Percentiles rank a stretch among this genome's conserved stretches.
phyloP scores from a whole-genome alignment of 2,797 vertebrate genomes.

The Micropoecilia bifurca region DNA sequence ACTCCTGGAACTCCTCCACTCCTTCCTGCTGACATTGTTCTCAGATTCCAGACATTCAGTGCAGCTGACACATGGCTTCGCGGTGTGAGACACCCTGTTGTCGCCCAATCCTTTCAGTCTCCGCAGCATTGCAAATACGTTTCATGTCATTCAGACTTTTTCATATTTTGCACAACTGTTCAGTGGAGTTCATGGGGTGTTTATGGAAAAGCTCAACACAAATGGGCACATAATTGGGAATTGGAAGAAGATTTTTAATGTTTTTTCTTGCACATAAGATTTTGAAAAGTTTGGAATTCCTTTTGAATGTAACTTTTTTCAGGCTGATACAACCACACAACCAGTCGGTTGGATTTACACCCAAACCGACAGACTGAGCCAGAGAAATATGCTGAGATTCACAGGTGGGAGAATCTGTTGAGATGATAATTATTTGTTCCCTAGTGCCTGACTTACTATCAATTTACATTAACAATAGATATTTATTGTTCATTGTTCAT shows the following conservation, averaged over 20 bases:
- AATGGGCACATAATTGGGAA: background rate
- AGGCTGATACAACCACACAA: no score
- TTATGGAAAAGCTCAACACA: background rate
- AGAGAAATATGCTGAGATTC: background rate
- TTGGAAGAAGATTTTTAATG: background rate
- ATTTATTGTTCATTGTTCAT: background rate
- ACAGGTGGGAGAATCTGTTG: background rate
- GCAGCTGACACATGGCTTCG: constrained; percentile 37
- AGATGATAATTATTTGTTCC: background rate
- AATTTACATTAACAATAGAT: background rate
- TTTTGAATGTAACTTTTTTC: background rate
- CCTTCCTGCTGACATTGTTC: constrained; percentile 46
- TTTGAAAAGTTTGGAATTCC: background rate
- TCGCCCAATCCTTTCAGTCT: background rate
- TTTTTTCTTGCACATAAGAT: background rate
- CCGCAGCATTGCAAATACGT: background rate
- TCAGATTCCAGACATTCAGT: constrained; percentile 60
- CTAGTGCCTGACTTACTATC: background rate
- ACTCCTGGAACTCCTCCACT: constrained; percentile 52
- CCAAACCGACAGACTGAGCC: background rate
- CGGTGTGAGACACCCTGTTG: background rate
- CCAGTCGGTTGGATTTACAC: no score
- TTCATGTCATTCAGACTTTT: background rate
- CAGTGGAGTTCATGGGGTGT: background rate
- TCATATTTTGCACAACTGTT: background rate